These are phyloP conservation scores for Glaucidium brasilianum DNA, from an alignment of 2,113 vertebrate genomes.

Conservation along the genomic window DNA sequence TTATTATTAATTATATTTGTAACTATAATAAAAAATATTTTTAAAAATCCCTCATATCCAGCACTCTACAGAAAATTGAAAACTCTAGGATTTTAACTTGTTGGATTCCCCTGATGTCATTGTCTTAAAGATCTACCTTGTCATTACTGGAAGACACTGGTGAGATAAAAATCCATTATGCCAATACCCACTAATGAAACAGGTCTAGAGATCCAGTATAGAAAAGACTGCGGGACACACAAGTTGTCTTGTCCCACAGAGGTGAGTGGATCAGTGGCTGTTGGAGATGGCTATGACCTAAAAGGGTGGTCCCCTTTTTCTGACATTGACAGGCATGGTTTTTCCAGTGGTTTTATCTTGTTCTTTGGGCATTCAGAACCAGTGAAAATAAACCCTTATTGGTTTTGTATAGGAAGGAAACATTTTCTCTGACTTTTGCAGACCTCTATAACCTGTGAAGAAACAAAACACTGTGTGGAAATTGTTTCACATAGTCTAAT, in stretches of 20 bases:
- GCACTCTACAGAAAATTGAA: background rate
- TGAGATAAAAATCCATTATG: background rate
- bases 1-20: background rate
- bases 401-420: background rate
- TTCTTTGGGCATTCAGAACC: background rate
- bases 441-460: constrained; percentile 6
- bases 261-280: background rate
- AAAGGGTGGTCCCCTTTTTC: background rate
- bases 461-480: constrained; percentile 44
- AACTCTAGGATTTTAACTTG: background rate
- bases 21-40: background rate
- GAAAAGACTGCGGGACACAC: background rate
- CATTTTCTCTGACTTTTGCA: constrained; percentile 5
- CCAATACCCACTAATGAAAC: background rate
- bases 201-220: background rate
- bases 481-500: constrained; percentile 52
- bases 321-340: background rate
- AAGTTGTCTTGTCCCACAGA: background rate
- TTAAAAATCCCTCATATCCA: background rate
- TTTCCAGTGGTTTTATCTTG: background rate
- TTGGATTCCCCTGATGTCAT: background rate
- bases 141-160: background rate
- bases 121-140: background rate
- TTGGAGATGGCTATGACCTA: background rate
- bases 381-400: background rate